A percentile compares a stretch with the other conserved stretches of the same genome.
Evolutionary conservation across 2,113 vertebrate species (phyloP).

Genomic region (Leptocoma aspasia): DNA sequence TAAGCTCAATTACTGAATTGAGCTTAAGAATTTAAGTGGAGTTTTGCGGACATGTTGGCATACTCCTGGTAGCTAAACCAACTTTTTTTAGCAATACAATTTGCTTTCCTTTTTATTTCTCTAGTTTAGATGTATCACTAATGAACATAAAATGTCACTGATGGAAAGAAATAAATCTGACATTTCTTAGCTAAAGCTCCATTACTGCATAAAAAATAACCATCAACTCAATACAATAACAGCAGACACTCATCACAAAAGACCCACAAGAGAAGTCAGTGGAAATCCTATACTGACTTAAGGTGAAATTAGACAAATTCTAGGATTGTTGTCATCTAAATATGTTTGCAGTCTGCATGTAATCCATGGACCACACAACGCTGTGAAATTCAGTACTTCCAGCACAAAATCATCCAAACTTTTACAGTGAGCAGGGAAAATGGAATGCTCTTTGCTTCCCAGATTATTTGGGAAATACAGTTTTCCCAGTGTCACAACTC

Average conservation of each 20-base stretch:
- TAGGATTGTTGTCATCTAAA: background rate
- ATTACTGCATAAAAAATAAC: background rate
- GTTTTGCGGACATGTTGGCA: conserved; percentile 10
- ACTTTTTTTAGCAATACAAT: background rate
- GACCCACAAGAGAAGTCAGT: background rate
- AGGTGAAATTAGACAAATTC: background rate
- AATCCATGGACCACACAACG: background rate
- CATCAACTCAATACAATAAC: background rate
- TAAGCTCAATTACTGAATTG: conserved; percentile 32
- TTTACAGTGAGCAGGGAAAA: background rate
- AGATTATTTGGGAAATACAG: background rate
- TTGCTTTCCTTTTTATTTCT: background rate
- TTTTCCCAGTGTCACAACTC: background rate
- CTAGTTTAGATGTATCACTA: background rate
- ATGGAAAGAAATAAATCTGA: background rate
- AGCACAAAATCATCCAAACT: background rate
- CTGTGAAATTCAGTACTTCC: background rate
- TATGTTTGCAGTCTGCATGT: background rate
- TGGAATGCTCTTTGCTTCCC: background rate
- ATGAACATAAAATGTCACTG: background rate
- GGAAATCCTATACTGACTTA: background rate
- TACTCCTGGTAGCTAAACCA: background rate
- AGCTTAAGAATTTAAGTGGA: conserved; percentile 41
- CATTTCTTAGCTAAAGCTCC: background rate
- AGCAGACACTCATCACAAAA: background rate